Evolutionary conservation across 1,140 invertebrate genomes (phyloP), one percentile per base, ranked within the genome.

Genomic region (Chymomyza costata): DNA sequence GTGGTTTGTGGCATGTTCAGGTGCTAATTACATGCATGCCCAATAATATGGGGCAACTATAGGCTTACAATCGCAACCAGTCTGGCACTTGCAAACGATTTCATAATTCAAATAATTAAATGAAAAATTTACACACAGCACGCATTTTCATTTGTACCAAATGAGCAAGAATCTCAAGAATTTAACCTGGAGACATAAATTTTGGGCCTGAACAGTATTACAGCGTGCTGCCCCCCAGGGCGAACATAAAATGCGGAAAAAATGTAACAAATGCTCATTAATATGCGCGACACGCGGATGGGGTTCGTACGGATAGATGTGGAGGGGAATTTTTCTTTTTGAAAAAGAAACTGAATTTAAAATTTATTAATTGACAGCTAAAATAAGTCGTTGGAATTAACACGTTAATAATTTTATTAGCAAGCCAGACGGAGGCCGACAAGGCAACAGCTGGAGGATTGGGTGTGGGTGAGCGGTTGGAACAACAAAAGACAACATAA

Each of bases 291-390:
- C 73, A 73, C 59, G 31, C 31, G 67, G 46, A 40, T 50, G 51
- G 16, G 11, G 11, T 1, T 8, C 2, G n/a, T 13, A 43, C 2
- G 41, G 5, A 43, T 31, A 7, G n/a, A 3, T 16, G n/a, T 17
- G 10, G 5, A 38, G 1, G 8, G n/a, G n/a, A n/a, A n/a, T n/a
- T n/a, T n/a, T n/a, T n/a, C n/a, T n/a, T n/a, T n/a, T n/a, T 8
- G 25, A 15, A 3, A 14, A 10, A 6, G 44, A 30, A 55, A 49
- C 34, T 56, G 53, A 60, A 78, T 67, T 71, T 61, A 68, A 76
- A 80, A 80, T 80, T 73, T 80, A 80, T 80, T 80, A 80, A 80
- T 80, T 80, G 73, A 53, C 73, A 80, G 73, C 74, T 68, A 80
- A n/a, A 80, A 80, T 73, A 71, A 80, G 73, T 62, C 51, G 56